Evolutionary conservation across 2,797 vertebrate genomes (phyloP), one percentile per base, ranked within the genome.

Genomic region (Coranthus polyacanthus): DNA sequence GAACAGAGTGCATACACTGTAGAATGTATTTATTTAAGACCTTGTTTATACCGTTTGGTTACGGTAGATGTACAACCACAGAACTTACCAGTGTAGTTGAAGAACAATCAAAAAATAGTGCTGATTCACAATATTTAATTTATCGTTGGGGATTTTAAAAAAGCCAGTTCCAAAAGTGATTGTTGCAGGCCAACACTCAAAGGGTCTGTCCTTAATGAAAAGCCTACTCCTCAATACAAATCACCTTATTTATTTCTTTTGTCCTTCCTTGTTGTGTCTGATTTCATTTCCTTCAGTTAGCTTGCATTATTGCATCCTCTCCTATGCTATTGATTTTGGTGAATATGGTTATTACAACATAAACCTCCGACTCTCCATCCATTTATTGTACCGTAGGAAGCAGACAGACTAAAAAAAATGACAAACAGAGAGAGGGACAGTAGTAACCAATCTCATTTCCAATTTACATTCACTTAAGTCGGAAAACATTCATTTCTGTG

Each of bases 211-310:
- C 92, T 94, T 96, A 95, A 96, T 97, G 94, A 96, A 97, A 97
- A 95, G 93, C 93, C 92, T 94, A 94, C 93, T 96, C 95, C 96
- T 95, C 94, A 93, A 95, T 96, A 95, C 93, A 95, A 96, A 95
- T 94, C 89, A 93, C 92, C 93, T 96, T 94, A 95, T 95, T 95
- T 91, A 87, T 81, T 86, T 91, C 79, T 80, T 89, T 85, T 78
- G 78, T 75, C 90, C 86, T 82, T 84, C 88, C 88, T 88, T 93
- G 82, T 92, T 91, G 81, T 84, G 89, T 95, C 94, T 93, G 95
- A 96, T 98, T 97, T 96, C 94, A 96, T 97, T 96, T 96, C 94
- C 94, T 94, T 94, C 93, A 95, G 94, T 96, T 96, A 96, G 73
- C 86, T 91, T 94, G 88, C 96, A 97, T 98, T 96, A 97, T 96